Evolutionary conservation across 2,888 invertebrate species (phyloP), one percentile per base, ranked within the genome.

Genomic region (Ochlodes sylvanus): DNA sequence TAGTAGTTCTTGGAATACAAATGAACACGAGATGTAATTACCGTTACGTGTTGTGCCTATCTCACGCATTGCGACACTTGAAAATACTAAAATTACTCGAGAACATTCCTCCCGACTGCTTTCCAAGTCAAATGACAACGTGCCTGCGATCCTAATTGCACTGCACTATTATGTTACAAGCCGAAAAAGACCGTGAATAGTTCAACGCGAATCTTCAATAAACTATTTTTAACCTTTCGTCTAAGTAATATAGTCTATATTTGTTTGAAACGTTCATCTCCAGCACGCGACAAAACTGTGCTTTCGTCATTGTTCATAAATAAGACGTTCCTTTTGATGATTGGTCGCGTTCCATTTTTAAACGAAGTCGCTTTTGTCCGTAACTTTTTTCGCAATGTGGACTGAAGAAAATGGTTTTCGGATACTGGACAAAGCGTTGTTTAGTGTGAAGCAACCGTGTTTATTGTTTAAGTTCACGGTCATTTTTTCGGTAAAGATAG

Each of bases 121-220:
- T 90, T 86, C 88, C 86, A 89, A 90, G 85, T 88, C 88, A 88
- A 89, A 91, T 88, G 80, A 80, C 83, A 83, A 85, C 86, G 82
- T 83, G 85, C 79, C 75, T 71, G 79, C 77, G 79, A 82, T 88
- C 79, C 83, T 86, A 87, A 88, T 86, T 80, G 80, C 76, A 77
- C 57, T 42, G 47, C 21, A 75, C 84, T 83, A 85, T 87, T 87
- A 83, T 86, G 74, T 77, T 76, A 72, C 70, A 17, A 34, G 69
- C 72, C 67, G 14, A 21, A 68, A 66, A 68, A 44, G 61, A 64
- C 63, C 68, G 56, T 57, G 38, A 50, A 74, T 61, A 67, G 62
- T 68, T 56, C 62, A 12, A 56, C 68, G 61, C 68, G 27, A 62
- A 68, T 50, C 14, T 44, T 41, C 21, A 7, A 32, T 38, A 34